Evolutionary conservation across 2,888 invertebrate genomes (phyloP).

Genomic region (Xestia ashworthii): DNA sequence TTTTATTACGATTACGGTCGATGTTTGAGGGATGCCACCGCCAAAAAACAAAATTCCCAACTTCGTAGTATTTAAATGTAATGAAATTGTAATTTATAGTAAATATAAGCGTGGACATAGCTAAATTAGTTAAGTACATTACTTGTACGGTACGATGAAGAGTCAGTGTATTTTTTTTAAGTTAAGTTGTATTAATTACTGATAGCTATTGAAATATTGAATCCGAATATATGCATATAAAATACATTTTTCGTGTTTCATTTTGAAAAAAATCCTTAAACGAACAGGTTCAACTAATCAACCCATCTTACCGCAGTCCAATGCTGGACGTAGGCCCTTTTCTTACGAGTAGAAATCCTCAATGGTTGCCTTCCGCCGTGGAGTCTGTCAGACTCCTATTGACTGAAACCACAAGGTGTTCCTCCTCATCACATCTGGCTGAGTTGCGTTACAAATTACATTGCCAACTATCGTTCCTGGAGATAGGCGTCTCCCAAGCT

Average conservation of each 20-base stretch:
- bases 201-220: conserved; percentile 90
- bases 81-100: conserved; percentile 89
- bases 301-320: neutral
- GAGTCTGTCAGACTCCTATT: neutral
- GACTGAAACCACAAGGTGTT: neutral
- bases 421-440: neutral
- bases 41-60: conserved; percentile 54
- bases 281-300: neutral
- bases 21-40: conserved; percentile 63
- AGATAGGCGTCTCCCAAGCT: neutral
- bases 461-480: neutral
- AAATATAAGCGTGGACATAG: conserved; percentile 88
- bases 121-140: conserved; percentile 85
- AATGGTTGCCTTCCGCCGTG: neutral
- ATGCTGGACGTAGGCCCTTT: neutral
- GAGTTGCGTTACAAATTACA: neutral
- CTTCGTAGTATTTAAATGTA: conserved; percentile 81
- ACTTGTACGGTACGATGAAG: conserved; percentile 82
- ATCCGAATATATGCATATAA: conserved; percentile 90
- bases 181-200: conserved; percentile 88
- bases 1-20: conserved; percentile 28
- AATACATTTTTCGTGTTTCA: conserved; percentile 81
- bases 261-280: conserved; percentile 58
- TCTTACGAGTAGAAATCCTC: neutral
- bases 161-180: conserved; percentile 89